Evolutionary conservation across 2,113 vertebrate genomes (phyloP), one percentile per base, ranked within the genome.

Genomic region (Varanus komodoensis): DNA sequence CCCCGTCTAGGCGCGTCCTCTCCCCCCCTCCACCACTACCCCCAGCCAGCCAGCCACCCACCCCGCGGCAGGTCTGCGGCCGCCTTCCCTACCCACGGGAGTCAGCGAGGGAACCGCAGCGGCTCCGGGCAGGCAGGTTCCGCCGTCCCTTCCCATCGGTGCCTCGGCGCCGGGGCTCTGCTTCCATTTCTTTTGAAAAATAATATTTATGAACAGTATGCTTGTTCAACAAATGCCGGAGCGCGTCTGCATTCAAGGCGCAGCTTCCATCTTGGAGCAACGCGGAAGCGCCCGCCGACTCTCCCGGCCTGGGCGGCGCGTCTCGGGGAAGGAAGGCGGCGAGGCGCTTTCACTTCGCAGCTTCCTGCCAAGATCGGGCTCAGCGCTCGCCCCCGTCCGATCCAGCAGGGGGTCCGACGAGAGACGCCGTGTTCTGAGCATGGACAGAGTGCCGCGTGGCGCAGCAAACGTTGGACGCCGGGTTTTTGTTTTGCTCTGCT

Each of bases 31-130:
- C 4, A 25, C 4, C 82, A 27, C 12, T 1, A n/a, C 6, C n/a
- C 3, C 82, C 61, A 11, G 6, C 8, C 14, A 2, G n/a, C n/a
- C n/a, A n/a, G n/a, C n/a, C n/a, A n/a, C n/a, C 25, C 0, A 34
- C 68, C 38, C 25, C 48, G 17, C 32, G 19, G 27, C 57, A 32
- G 32, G 50, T 38, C 61, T 11, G 19, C 44, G 8, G 38, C 2
- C 8, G 12, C 50, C 44, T n/a, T 71, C 34, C 85, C 71, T 86
- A 75, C 85, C 69, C 50, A 23, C 50, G 34, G 69, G 84, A 27
- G 50, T 27, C 21, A 25, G 69, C 68, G 5, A 15, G 8, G 50
- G 69, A 74, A 8, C 4, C 48, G 44, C 29, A 11, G 50, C 84
- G 44, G 7, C 68, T 29, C 48, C 9, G 25, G 50, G 29, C 29